These are phyloP conservation scores for Sebastes hopkinsi DNA, from an alignment of 2,797 vertebrate species.

Conservation along the genomic window DNA sequence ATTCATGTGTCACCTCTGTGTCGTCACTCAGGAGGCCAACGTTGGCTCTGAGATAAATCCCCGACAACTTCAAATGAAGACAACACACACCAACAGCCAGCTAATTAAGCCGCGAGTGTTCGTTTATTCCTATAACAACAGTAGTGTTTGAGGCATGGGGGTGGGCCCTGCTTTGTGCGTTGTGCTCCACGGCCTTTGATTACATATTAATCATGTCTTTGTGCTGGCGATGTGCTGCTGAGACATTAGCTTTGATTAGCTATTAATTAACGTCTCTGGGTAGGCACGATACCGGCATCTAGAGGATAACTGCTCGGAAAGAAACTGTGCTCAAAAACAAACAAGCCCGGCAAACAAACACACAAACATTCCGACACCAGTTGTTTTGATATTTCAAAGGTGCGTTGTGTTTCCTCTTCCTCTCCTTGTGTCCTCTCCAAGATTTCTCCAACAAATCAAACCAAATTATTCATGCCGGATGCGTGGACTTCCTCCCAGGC, in stretches of 20 bases:
- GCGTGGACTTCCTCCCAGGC: slow-evolving; percentile 77
- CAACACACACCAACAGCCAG: slow-evolving; percentile 65
- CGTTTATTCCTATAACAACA: slow-evolving; percentile 82
- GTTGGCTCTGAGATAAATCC: slow-evolving; percentile 75
- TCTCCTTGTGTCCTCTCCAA: slow-evolving; percentile 83
- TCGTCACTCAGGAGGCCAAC: slow-evolving; percentile 69
- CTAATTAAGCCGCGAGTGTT: slow-evolving; percentile 80
- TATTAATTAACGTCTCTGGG: slow-evolving; percentile 88
- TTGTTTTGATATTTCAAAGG: slow-evolving; percentile 87
- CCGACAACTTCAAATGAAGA: slow-evolving; percentile 76
- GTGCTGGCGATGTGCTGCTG: slow-evolving; percentile 81
- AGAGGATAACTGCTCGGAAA: slow-evolving; percentile 78
- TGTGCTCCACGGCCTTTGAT: slow-evolving; percentile 84
- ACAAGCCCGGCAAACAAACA: slow-evolving; percentile 79
- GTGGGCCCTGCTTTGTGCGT: slow-evolving; percentile 82
- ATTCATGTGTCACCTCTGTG: slow-evolving; percentile 66
- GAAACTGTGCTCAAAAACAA: slow-evolving; percentile 80
- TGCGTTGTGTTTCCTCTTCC: slow-evolving; percentile 78
- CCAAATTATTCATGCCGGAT: slow-evolving; percentile 83
- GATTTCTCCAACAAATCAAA: slow-evolving; percentile 82
- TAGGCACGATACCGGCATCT: slow-evolving; percentile 80
- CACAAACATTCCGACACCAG: slow-evolving; percentile 74
- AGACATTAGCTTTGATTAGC: slow-evolving; percentile 88
- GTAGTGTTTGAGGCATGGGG: slow-evolving; percentile 74
- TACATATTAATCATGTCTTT: slow-evolving; percentile 88